These are phyloP conservation scores for Tortricodes alternella DNA, from an alignment of 2,888 invertebrate species.

Conservation along the genomic window DNA sequence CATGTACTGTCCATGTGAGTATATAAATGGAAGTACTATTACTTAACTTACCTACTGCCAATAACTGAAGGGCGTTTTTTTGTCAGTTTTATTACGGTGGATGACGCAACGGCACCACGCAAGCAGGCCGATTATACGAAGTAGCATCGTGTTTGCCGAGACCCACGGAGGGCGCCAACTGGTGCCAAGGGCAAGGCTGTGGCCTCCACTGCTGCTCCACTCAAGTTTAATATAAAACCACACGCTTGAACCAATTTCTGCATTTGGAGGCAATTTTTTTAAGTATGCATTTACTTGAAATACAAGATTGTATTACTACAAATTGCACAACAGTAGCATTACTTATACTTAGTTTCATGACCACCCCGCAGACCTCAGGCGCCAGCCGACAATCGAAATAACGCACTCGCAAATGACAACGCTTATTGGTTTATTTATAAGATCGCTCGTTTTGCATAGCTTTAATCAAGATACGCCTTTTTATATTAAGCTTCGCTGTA, in stretches of 20 bases:
- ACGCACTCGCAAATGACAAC: too few species aligned
- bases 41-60: constrained; percentile 8
- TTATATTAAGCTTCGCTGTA: too few species aligned
- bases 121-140: constrained; percentile 37
- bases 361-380: neutral
- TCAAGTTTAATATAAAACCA: neutral
- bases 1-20: neutral
- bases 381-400: neutral
- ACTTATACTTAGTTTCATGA: neutral
- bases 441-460: too few species aligned
- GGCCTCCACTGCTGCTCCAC: constrained; percentile 43
- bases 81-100: constrained; percentile 35
- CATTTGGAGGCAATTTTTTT: neutral
- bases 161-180: constrained; percentile 53
- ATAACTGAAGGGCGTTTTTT: constrained; percentile 24
- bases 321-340: neutral
- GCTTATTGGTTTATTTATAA: too few species aligned
- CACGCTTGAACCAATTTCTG: neutral
- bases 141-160: constrained; percentile 37
- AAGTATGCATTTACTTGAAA: neutral
- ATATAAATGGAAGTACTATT: neutral
- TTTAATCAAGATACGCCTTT: too few species aligned
- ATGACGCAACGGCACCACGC: constrained; percentile 55
- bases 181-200: constrained; percentile 50
- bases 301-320: neutral